Base-by-base conservation (phyloP, 2,888 invertebrate genomes). In the Macrosoma leucophasiata region DNA sequence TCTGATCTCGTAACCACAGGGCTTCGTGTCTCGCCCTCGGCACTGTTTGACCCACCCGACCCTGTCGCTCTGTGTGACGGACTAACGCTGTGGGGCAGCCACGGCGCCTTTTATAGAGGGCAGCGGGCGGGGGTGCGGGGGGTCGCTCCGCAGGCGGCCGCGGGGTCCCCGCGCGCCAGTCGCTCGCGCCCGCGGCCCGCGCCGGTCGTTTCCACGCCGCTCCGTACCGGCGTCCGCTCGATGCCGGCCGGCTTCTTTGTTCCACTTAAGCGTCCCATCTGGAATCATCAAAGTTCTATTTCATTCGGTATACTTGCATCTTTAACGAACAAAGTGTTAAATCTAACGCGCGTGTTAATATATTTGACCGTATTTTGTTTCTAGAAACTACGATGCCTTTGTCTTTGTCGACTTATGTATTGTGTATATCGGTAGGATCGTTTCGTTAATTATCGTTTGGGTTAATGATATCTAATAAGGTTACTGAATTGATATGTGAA, bases 1-100 rank as follows among this genome's bases (percentile, higher is more conserved):
- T 82, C 76, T 78, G 81, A 81, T 81, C 82, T 81, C 77, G 82
- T 78, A 79, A 81, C 77, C 79, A 66, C 68, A 73, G 79, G 81
- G 77, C 79, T 79, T 72, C 71, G 76, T 76, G 48, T 63, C 70
- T 76, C 70, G 71, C 81, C 82, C 79, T 55, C 38, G 78, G 75
- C 73, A 64, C 68, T 58, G 45, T 56, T 63, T 40, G 69, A 79
- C 75, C 78, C 82, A 75, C 76, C 81, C 79, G 71, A 81, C 74
- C 76, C 74, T 73, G 62, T 77, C 78, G 79, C 62, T 81, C 56
- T 77, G 55, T 74, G 69, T 77, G 73, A 81, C 75, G 74, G 78
- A 85, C 84, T 85, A 81, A 60, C 74, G 81, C 63, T 60, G 64
- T 50, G 52, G 65, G 69, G 65, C 58, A 61, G 67, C 61, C 59